Conservation (phyloP, 1,140 invertebrate species). For the Drosophila virilis region DNA sequence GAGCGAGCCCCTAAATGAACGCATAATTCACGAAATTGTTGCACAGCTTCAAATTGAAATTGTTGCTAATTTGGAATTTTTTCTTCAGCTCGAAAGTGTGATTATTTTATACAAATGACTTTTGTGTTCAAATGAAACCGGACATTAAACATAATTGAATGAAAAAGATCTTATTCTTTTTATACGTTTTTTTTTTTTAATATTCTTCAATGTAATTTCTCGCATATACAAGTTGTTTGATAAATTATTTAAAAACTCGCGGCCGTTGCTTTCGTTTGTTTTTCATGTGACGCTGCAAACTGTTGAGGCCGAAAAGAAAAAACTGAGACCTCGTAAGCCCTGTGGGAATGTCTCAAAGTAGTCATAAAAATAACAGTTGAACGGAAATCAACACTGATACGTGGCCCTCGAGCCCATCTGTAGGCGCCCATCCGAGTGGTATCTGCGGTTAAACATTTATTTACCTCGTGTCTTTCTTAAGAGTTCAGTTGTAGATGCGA, state of each 20-base stretch:
- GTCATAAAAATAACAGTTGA: constrained; percentile 78
- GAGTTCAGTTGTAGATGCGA: constrained; percentile 11
- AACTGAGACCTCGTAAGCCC: constrained; percentile 27
- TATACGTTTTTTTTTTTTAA: not conserved
- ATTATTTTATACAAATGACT: not conserved
- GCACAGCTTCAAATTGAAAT: constrained; percentile 57
- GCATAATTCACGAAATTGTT: constrained; percentile 49
- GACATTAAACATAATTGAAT: constrained; percentile 24
- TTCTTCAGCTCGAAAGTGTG: not conserved
- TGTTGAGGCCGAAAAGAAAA: constrained; percentile 8
- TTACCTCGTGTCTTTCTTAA: constrained; percentile 8
- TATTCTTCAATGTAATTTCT: not conserved
- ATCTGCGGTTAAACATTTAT: constrained; percentile 49
- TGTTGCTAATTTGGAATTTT: constrained; percentile 53
- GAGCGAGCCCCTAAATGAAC: constrained; percentile 29
- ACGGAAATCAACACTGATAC: constrained; percentile 77
- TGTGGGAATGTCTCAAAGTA: constrained; percentile 69
- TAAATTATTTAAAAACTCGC: constrained; percentile 74
- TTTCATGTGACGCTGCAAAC: constrained; percentile 69
- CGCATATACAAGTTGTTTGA: not conserved
- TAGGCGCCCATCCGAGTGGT: constrained; percentile 19
- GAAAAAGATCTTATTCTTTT: not conserved
- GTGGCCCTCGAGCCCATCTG: constrained; percentile 19
- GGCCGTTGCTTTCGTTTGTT: constrained; percentile 66
- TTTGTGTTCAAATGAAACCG: constrained; percentile 26